Evolutionary conservation across 2,888 invertebrate species (phyloP).

Genomic region (Stenotaenia linearis): DNA sequence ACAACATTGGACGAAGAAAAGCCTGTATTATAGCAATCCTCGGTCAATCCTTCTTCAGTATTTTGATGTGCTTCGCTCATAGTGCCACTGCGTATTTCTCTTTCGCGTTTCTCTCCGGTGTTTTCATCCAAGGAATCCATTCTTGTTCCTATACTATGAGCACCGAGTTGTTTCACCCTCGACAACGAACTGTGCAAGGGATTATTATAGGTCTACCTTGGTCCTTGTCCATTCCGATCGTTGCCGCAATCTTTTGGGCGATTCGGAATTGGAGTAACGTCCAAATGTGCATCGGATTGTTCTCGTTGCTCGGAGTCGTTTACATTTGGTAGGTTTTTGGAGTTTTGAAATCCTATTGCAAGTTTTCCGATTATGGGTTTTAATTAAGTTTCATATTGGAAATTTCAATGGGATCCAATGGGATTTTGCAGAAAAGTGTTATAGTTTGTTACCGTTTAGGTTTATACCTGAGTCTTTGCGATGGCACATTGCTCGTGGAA

Average conservation of each 20-base stretch:
- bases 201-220: conserved; percentile 26
- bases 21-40: not conserved
- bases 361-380: not conserved
- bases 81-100: not conserved
- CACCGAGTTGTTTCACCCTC: conserved; percentile 16
- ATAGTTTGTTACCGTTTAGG: too few relatives aligned
- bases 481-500: conserved; percentile 36
- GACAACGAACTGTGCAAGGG: not conserved
- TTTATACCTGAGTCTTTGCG: conserved; percentile 40
- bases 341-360: not conserved
- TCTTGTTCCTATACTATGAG: not conserved
- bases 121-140: conserved; percentile 15
- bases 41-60: not conserved
- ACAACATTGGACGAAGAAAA: conserved; percentile 1
- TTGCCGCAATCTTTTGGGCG: not conserved
- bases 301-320: not conserved
- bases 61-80: not conserved
- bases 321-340: conserved; percentile 12
- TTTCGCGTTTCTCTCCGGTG: not conserved
- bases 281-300: not conserved
- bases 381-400: too few relatives aligned
- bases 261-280: not conserved
- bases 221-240: not conserved
- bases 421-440: too few relatives aligned
- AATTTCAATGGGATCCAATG: too few relatives aligned